Base-by-base conservation (phyloP, 1,140 invertebrate genomes). In the Steinernema feltiae region DNA sequence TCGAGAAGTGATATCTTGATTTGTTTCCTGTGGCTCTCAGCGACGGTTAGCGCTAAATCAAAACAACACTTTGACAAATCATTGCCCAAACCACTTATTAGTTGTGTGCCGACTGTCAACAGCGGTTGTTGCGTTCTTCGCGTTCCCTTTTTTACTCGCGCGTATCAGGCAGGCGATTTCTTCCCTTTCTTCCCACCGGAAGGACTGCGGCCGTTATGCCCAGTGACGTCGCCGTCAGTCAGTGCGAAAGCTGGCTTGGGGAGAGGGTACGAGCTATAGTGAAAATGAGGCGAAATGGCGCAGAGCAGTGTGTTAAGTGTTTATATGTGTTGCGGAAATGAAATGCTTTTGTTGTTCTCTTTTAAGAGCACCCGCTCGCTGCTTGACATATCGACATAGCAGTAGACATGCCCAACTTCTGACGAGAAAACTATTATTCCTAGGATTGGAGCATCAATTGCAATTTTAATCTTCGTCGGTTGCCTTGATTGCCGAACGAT, bases 261-360 rank as follows among this genome's bases (percentile, higher is more conserved):
- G 24, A 27, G 53, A 63, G 53, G 53, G 12, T 21, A 18, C 7
- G 18, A 63, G 53, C 53, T 7, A 63, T 17, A 27, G 3, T 63
- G 53, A 12, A 21, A 63, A 17, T 15, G 2, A 17, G 35, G 35
- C 12, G 53, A 27, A 63, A 15, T 12, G 12, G 53, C 12, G 24
- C 3, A 15, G 53, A 7, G 53, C 3, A 41, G 18, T 63, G 24
- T 7, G 24, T 63, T 15, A 27, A 63, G 53, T 63, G 53, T 63
- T 63, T 63, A 63, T 27, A 63, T 63, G 53, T 63, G 53, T 63
- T 63, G 53, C 53, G 12, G 24, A 63, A 63, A 63, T 63, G 53
- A 63, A 63, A 3, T 63, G 15, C 53, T 63, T 63, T 63, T 63
- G 53, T 63, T 46, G 41, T n/a, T 7, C n/a, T n/a, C 41, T 46